These are phyloP conservation scores for Eristalis intricaria DNA, from an alignment of 2,888 invertebrate genomes.

Conservation along the genomic window DNA sequence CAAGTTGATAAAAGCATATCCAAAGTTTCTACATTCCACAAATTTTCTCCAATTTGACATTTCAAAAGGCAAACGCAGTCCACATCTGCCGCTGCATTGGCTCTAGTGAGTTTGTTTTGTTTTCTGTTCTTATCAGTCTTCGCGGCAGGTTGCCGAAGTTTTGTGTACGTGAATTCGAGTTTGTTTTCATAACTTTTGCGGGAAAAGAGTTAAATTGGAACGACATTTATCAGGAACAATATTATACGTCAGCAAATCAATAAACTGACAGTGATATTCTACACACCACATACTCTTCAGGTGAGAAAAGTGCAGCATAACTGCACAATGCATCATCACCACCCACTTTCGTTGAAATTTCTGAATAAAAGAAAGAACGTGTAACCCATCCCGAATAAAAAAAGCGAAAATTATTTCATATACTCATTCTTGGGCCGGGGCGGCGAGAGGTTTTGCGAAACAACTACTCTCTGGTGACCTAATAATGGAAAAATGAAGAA, in stretches of 20 bases:
- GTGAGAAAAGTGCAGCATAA: conserved; percentile 16
- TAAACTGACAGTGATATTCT: background rate
- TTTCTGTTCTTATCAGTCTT: conserved; percentile 60
- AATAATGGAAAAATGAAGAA: conserved; percentile 71
- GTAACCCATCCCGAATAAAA: background rate
- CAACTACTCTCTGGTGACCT: conserved; percentile 57
- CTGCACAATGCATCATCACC: conserved; percentile 3
- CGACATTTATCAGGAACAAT: background rate
- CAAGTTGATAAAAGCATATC: background rate
- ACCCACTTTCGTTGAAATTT: conserved; percentile 33
- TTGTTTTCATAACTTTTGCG: conserved; percentile 12
- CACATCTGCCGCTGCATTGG: conserved; percentile 15
- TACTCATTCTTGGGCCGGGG: background rate
- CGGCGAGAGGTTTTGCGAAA: background rate
- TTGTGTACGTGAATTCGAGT: conserved; percentile 28
- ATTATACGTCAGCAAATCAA: background rate
- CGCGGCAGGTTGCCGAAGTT: conserved; percentile 41
- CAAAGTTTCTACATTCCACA: conserved; percentile 35
- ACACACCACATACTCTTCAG: background rate
- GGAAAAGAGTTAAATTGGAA: background rate
- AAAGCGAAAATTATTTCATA: background rate
- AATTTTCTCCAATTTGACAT: conserved; percentile 38
- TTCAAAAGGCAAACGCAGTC: conserved; percentile 20
- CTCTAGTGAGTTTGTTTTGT: conserved; percentile 57
- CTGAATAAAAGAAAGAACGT: background rate